These are phyloP conservation scores for Acrobasis consociella DNA, from an alignment of 2,888 invertebrate species.

Conservation along the genomic window DNA sequence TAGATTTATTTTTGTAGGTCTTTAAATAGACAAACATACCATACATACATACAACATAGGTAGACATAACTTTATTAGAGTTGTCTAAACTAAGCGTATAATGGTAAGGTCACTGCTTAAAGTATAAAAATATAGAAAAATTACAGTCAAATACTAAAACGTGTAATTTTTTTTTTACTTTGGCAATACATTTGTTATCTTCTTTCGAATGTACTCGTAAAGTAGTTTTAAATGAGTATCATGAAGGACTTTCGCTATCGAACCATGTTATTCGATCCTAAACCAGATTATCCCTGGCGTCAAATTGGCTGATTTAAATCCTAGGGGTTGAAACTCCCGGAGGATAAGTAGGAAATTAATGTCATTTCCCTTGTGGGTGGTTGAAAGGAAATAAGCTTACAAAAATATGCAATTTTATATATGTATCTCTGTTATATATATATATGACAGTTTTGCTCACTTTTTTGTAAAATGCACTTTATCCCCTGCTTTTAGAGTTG, in stretches of 20 bases:
- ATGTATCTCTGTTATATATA: too few species aligned
- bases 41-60: not conserved
- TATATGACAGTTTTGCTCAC: constrained; percentile 28
- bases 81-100: not conserved
- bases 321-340: not conserved
- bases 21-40: too few species aligned
- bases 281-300: not conserved
- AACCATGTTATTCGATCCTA: constrained; percentile 6
- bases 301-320: constrained; percentile 11
- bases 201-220: too few species aligned
- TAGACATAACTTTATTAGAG: not conserved
- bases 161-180: too few species aligned
- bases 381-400: not conserved
- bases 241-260: not conserved
- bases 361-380: not conserved
- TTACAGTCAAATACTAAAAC: too few species aligned
- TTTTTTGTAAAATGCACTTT: constrained; percentile 32
- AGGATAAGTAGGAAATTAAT: not conserved
- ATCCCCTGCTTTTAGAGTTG: constrained; percentile 36
- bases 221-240: not conserved
- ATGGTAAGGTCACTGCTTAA: too few species aligned
- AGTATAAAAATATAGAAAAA: too few species aligned
- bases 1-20: too few species aligned
- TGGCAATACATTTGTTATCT: not conserved
- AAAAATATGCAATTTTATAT: not conserved